Conservation (phyloP, 2,797 vertebrate genomes). For the Melanotaenia pygmaea region DNA sequence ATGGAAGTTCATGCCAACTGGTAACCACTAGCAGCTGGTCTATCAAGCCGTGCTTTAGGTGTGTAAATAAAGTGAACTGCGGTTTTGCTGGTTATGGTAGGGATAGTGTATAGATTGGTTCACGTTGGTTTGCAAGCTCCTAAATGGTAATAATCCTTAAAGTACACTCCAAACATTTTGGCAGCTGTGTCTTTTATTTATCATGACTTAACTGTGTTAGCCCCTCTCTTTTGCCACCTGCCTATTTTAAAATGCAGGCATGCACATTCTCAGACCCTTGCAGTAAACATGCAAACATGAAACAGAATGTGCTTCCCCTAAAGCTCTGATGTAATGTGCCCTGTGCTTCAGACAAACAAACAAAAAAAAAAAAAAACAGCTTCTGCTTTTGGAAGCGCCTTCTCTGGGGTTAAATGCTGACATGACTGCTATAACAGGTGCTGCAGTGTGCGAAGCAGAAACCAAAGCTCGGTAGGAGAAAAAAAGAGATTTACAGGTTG, state of each 20-base stretch:
- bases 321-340: constrained; percentile 42
- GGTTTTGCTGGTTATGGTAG: neutral
- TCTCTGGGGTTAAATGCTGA: constrained; percentile 48
- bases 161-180: neutral
- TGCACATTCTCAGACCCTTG: neutral
- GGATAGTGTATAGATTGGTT: constrained; percentile 5
- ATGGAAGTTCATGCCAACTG: constrained; percentile 32
- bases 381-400: constrained; percentile 24
- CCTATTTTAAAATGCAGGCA: constrained; percentile 7
- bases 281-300: constrained; percentile 32
- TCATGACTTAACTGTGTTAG: neutral
- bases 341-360: constrained; percentile 14
- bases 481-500: constrained; percentile 48
- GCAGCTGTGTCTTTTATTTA: constrained; percentile 4
- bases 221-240: neutral
- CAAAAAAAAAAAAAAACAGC: neutral
- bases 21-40: constrained; percentile 48
- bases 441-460: constrained; percentile 23
- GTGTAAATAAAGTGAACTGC: neutral
- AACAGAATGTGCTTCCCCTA: constrained; percentile 15
- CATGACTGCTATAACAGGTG: constrained; percentile 57
- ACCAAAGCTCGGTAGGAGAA: constrained; percentile 9
- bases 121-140: neutral
- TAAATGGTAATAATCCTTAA: too few species aligned
- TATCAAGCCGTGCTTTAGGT: constrained; percentile 7